Evolutionary conservation across 1,140 invertebrate genomes (phyloP), one percentile per base, ranked within the genome.

Genomic region (Drosophila repleta): DNA sequence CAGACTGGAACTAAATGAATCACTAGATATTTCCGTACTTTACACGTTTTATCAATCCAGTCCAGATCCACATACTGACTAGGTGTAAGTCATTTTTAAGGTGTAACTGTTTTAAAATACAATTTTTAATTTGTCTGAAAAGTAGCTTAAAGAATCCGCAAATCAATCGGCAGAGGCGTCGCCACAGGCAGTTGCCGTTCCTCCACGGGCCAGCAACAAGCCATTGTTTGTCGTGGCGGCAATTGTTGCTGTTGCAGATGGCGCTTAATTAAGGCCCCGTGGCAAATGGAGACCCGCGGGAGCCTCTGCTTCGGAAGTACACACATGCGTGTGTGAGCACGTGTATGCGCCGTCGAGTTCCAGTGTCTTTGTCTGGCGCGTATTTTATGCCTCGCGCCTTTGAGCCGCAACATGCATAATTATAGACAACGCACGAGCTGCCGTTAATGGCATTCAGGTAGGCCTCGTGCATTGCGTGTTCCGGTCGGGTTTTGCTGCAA

Each of bases 391-490:
- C 61, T 73, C 39, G 67, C 78, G 58, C 63, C 67, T 76, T 68
- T 76, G 61, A 76, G 78, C 55, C 58, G 71, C 61, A 61, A 67
- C 79, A 81, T 66, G 76, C 71, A 83, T 79, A 79, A 83, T 83
- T 79, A 83, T 64, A 79, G 66, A 45, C 66, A 13, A 35, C 32
- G 52, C 58, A 48, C 13, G 62, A 35, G n/a, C 32, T 45, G 39
- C 46, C 35, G 48, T 20, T 65, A 41, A 65, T 71, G 73, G 48
- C 60, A 56, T 57, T 24, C 69, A 78, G 79, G 68, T 69, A 65
- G 60, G 70, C 73, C 48, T 52, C 41, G 67, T 64, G 60, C 39
- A 43, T 53, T 83, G 79, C 70, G 66, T 83, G 79, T 51, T 69
- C 55, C 60, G 45, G 35, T 24, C 52, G 55, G 57, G 52, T 68